Percentiles rank a stretch among this genome's conserved stretches.
These are phyloP conservation scores for Coreoperca whiteheadi DNA, from an alignment of 2,113 vertebrate genomes.

Conservation along the genomic window DNA sequence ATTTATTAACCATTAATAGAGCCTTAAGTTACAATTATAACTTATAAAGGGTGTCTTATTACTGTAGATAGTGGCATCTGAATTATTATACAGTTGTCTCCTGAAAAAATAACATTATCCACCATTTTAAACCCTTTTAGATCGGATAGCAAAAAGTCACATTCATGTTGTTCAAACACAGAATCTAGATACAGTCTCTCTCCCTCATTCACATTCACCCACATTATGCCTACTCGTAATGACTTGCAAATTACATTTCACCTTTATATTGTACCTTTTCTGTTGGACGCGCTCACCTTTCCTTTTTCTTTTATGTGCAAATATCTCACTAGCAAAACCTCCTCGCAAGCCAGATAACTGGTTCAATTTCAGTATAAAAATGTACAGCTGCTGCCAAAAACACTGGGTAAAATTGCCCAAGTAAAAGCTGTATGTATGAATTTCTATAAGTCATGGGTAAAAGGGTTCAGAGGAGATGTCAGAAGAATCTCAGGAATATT, in stretches of 20 bases:
- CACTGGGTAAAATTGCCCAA: neutral
- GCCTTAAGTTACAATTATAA: neutral
- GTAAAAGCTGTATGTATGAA: neutral
- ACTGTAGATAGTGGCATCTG: neutral
- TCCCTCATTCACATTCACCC: neutral
- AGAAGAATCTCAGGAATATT: neutral
- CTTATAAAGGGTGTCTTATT: neutral
- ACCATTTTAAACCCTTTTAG: neutral
- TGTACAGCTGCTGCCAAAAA: neutral
- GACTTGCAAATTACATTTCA: conserved; percentile 42
- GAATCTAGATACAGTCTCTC: neutral
- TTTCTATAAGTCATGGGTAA: conserved; percentile 13
- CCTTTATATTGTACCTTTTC: conserved; percentile 14
- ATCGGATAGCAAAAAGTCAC: conserved; percentile 1
- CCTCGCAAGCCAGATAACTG: neutral
- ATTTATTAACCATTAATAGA: neutral
- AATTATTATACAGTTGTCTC: neutral
- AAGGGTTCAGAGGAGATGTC: conserved; percentile 32
- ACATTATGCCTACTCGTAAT: conserved; percentile 10
- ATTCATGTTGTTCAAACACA: neutral
- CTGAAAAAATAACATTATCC: neutral
- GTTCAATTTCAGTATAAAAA: neutral
- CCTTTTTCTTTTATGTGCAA: neutral
- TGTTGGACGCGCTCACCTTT: neutral
- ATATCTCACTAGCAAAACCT: neutral